These are phyloP conservation scores for Elaphurus davidianus DNA, from an alignment of 2,113 vertebrate genomes.

Conservation along the genomic window DNA sequence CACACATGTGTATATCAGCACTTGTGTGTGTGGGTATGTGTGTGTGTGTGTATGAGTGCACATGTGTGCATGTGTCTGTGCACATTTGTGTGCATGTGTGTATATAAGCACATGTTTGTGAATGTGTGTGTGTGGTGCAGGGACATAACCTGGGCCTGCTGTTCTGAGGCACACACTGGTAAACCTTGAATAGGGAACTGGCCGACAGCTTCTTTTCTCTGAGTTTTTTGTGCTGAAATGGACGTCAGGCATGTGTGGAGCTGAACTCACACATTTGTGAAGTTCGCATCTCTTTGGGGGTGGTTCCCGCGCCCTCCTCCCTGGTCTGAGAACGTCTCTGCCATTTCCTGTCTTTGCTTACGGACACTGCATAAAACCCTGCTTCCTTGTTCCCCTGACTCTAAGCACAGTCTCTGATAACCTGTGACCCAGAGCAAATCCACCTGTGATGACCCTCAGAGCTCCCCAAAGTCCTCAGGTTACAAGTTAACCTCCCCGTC, in stretches of 20 bases:
- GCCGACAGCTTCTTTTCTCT: not conserved
- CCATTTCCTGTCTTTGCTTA: not conserved
- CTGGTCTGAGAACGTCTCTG: not conserved
- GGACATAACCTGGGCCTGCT: not conserved
- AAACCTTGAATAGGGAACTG: not conserved
- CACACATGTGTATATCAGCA: too few relatives aligned
- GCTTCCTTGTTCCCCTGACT: not conserved
- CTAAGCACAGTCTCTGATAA: not conserved
- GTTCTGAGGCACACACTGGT: not conserved
- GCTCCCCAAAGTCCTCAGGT: not conserved
- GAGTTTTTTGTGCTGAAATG: not conserved
- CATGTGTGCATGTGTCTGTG: not conserved
- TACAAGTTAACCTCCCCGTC: fast-evolving
- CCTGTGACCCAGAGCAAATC: not conserved
- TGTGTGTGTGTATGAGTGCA: not conserved
- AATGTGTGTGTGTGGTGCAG: too few relatives aligned
- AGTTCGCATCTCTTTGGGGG: fast-evolving
- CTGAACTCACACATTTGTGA: fast-evolving
- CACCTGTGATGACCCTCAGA: not conserved
- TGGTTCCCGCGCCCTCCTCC: fast-evolving
- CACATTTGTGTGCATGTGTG: not conserved
- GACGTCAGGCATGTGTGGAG: not conserved
- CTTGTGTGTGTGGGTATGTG: too few relatives aligned
- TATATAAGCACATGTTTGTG: not conserved
- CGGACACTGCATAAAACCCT: not conserved